Conservation (phyloP, 2,888 invertebrate genomes). For the Tenthredo notha region DNA sequence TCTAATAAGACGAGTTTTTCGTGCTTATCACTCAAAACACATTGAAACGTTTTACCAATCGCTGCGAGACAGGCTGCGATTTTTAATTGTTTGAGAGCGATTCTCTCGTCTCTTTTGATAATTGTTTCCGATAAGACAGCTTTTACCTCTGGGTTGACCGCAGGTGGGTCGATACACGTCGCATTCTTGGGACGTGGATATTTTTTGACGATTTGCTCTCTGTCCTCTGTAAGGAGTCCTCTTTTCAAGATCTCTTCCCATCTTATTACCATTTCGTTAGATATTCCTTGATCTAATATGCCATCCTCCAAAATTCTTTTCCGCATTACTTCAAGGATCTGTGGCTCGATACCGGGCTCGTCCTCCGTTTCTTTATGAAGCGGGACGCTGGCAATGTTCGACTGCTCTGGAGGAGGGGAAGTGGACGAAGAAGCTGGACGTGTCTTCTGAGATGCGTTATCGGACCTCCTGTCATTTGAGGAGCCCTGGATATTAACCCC, state of each 20-base stretch:
- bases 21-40: not conserved
- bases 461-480: not conserved
- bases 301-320: not conserved
- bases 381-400: not conserved
- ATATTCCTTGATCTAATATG: not conserved
- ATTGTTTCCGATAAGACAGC: not conserved
- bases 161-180: not conserved
- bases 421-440: not conserved
- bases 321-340: not conserved
- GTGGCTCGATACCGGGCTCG: not conserved
- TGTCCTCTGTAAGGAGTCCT: not conserved
- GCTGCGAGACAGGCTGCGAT: slow-evolving; percentile 9
- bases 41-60: not conserved
- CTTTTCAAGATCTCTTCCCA: not conserved
- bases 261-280: not conserved
- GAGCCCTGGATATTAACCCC: not conserved
- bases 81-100: not conserved
- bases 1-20: slow-evolving; percentile 7
- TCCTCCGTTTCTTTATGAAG: not conserved
- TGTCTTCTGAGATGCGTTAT: slow-evolving; percentile 13
- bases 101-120: slow-evolving; percentile 5
- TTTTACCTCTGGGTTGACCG: slow-evolving; percentile 6
- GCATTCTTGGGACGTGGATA: slow-evolving; percentile 11
- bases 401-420: not conserved
- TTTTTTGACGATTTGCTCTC: not conserved